phyloP scores from a whole-genome alignment of 2,888 invertebrate species.

The Aleiodes alternator region DNA sequence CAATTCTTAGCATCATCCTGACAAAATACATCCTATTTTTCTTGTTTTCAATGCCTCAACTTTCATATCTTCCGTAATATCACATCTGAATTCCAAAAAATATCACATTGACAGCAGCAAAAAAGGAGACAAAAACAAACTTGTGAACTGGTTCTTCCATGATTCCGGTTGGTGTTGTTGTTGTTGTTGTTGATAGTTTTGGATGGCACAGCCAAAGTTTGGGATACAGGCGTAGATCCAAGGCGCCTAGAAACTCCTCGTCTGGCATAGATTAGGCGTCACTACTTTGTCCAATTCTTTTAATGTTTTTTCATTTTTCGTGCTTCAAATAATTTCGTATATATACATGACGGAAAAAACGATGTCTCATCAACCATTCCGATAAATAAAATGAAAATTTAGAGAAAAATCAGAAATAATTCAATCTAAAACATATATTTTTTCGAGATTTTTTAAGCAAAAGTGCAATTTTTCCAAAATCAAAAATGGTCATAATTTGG shows the following conservation, averaged over 20 bases:
- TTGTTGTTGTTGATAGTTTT: slow-evolving; percentile 50
- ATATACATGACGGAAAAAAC: too few species aligned
- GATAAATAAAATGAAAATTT: too few species aligned
- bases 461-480: too few species aligned
- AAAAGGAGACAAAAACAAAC: slow-evolving; percentile 12
- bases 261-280: slow-evolving; percentile 51
- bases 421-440: too few species aligned
- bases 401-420: too few species aligned
- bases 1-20: background rate
- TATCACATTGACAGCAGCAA: background rate
- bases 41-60: background rate
- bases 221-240: slow-evolving; percentile 38
- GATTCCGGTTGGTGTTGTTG: slow-evolving; percentile 60
- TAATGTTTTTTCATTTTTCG: background rate
- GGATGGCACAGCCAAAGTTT: slow-evolving; percentile 43
- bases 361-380: too few species aligned
- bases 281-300: slow-evolving; percentile 45
- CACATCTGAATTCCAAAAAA: slow-evolving; percentile 4
- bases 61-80: background rate
- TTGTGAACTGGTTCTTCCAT: slow-evolving; percentile 57
- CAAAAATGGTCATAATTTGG: too few species aligned
- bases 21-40: background rate
- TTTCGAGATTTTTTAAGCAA: too few species aligned
- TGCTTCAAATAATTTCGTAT: slow-evolving; percentile 8
- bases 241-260: slow-evolving; percentile 39